Conservation (phyloP, 2,113 vertebrate species). For the Laticauda laticaudata region DNA sequence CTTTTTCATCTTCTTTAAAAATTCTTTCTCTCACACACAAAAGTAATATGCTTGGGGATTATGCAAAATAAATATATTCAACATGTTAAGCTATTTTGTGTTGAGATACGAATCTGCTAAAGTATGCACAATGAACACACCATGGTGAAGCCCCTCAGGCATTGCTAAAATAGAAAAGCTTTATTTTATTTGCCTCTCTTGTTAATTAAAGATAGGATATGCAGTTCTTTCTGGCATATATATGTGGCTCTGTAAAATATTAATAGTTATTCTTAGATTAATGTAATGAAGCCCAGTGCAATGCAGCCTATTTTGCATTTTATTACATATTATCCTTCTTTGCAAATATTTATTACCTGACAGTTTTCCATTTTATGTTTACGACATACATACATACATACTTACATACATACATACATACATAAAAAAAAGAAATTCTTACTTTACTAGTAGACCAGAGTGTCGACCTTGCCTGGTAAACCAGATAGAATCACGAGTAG, state of each 20-base stretch:
- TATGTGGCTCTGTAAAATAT: background rate
- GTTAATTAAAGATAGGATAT: background rate
- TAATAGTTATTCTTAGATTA: background rate
- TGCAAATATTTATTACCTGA: background rate
- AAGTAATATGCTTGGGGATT: background rate
- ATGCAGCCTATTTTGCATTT: background rate
- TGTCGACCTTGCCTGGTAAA: background rate
- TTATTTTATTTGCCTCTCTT: background rate
- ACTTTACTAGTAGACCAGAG: constrained; percentile 4
- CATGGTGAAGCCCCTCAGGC: background rate
- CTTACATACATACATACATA: too few relatives aligned
- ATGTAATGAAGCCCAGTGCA: background rate
- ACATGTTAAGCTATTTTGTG: background rate
- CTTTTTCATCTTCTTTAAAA: background rate
- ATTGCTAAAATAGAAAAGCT: background rate
- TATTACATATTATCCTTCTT: background rate
- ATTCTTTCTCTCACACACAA: background rate
- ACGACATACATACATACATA: background rate
- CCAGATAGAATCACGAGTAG: background rate
- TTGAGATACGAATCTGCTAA: background rate
- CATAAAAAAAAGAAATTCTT: constrained; percentile 9
- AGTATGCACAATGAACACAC: background rate
- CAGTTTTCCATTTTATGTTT: constrained; percentile 9
- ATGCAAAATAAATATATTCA: background rate
- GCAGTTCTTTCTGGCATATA: background rate